phyloP scores from a whole-genome alignment of 2,113 vertebrate genomes.

The Mungos mungo region DNA sequence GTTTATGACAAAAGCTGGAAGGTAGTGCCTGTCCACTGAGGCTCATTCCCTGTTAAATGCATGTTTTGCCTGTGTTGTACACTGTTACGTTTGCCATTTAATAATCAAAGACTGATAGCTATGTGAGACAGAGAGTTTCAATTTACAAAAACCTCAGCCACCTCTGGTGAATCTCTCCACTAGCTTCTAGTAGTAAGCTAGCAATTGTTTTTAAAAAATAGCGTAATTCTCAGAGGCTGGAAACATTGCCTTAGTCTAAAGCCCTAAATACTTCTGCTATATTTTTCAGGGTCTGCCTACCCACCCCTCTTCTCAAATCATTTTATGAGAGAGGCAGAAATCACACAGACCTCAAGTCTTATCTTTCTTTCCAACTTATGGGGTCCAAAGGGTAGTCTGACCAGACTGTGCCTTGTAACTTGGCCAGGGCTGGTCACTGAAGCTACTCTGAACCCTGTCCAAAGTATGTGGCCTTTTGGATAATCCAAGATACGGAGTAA shows the following conservation, averaged over 20 bases:
- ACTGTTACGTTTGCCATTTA: neutral
- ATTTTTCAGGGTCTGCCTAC: neutral
- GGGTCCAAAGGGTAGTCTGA: neutral
- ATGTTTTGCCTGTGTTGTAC: neutral
- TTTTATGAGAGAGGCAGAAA: constrained; percentile 9
- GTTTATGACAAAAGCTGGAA: constrained; percentile 72
- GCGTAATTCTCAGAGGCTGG: neutral
- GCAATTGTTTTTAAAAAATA: neutral
- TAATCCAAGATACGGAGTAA: neutral
- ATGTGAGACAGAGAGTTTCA: neutral
- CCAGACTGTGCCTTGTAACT: neutral
- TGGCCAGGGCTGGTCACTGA: neutral
- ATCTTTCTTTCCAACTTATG: neutral
- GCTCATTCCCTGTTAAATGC: neutral
- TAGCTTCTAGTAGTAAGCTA: neutral
- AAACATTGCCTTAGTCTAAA: neutral
- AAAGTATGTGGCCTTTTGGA: constrained; percentile 2
- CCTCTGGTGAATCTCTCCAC: neutral
- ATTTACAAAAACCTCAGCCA: neutral
- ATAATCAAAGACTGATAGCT: neutral
- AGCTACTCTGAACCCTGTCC: neutral
- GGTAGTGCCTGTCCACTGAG: constrained; percentile 23
- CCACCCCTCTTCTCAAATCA: neutral
- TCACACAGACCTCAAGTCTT: neutral
- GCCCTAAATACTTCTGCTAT: neutral